Base-by-base conservation (phyloP, 2,797 vertebrate species). In the Manis pentadactyla region DNA sequence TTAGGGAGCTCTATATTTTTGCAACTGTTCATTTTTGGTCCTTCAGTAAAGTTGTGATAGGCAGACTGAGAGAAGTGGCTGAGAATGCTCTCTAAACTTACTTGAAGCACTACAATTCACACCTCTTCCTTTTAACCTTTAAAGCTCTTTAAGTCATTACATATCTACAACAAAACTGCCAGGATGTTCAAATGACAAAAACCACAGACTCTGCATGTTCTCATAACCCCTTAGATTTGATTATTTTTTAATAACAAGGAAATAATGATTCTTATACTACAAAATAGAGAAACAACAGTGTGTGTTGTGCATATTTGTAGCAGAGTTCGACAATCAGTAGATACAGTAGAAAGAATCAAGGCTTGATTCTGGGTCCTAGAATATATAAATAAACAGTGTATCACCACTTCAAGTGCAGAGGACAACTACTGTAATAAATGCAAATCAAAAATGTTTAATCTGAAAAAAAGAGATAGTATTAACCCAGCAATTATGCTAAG, bases 401-500 rank as follows among this genome's bases (percentile, higher is more conserved):
- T 18, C 55, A 37, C 81, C 69, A 68, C 17, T 64, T 42, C 18
- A 85, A 88, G 55, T 55, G 17, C 69, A 93, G 46, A 93, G 79
- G 90, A 89, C 46, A 95, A 91, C 55, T 83, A 27, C 37, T 21
- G 4, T 39, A 93, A 91, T 82, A 68, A 92, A 83, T 77, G 68
- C 64, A 91, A 95, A 90, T 66, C 2, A 84, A 94, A 96, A 93
- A 84, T 55, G 85, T 86, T 94, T 92, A 94, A 78, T 87, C 29
- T 82, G 15, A 68, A 90, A 94, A 46, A 96, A 86, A 73, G 55
- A 94, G 68, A 89, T 7, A n/a, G 11, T 90, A 95, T 89, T 90
- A 97, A 96, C 37, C 46, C 37, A 71, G 79, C 66, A 93, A 92
- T 95, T 94, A 93, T 18, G 57, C 34, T 97, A 91, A 90, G 31